A percentile compares a stretch with the other conserved stretches of the same genome.
These are phyloP conservation scores for Tolmerus cingulatus DNA, from an alignment of 2,888 invertebrate genomes.

Conservation along the genomic window DNA sequence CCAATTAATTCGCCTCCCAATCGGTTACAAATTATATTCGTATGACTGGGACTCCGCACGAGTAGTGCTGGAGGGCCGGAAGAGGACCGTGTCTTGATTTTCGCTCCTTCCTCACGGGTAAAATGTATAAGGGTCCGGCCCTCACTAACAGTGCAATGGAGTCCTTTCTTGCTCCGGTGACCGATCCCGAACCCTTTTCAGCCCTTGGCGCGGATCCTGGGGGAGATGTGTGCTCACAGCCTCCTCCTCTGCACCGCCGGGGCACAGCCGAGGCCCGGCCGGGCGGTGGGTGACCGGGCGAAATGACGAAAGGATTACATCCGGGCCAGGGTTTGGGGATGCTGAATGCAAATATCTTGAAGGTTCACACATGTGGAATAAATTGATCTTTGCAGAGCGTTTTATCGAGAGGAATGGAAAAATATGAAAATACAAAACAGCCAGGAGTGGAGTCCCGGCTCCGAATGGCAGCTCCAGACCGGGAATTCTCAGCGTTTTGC, in stretches of 20 bases:
- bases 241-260: neutral
- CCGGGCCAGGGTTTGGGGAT: neutral
- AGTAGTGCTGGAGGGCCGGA: neutral
- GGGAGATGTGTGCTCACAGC: neutral
- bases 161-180: neutral
- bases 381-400: constrained; percentile 30
- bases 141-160: neutral
- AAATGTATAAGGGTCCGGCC: neutral
- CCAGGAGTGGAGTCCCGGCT: neutral
- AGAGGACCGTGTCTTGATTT: neutral
- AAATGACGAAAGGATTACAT: constrained; percentile 21
- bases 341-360: constrained; percentile 30
- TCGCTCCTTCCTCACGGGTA: neutral
- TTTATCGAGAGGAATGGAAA: constrained; percentile 8
- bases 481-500: constrained; percentile 17
- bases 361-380: constrained; percentile 38
- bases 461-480: neutral
- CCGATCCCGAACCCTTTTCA: neutral
- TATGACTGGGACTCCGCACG: neutral
- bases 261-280: neutral
- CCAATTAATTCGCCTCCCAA: constrained; percentile 26
- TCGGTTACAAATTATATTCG: constrained; percentile 28
- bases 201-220: neutral
- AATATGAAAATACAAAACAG: constrained; percentile 6
- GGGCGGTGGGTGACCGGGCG: neutral